Evolutionary conservation across 2,113 vertebrate species (phyloP).

Genomic region (Calidris pugnax): DNA sequence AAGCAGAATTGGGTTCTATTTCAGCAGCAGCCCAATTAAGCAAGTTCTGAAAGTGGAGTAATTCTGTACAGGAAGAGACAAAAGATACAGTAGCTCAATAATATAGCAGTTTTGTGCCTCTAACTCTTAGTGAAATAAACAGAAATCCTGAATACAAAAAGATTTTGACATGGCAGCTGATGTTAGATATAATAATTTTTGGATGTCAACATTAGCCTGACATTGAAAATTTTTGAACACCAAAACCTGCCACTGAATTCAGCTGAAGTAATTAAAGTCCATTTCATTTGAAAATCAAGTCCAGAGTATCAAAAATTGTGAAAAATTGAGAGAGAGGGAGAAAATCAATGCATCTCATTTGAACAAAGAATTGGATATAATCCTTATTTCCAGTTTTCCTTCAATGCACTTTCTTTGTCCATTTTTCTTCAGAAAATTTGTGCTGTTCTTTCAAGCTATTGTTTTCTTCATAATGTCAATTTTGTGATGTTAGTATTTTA

Average conservation of each 20-base stretch:
- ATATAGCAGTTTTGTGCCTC: not conserved
- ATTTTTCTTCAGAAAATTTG: not conserved
- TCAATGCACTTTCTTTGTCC: not conserved
- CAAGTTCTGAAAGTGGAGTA: not conserved
- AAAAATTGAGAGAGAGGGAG: not conserved
- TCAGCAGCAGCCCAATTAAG: not conserved
- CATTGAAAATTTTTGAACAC: not conserved
- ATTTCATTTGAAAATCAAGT: not conserved
- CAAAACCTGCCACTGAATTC: not conserved
- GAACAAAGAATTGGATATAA: not conserved
- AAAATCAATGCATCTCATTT: not conserved
- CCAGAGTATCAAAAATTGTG: not conserved
- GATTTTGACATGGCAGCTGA: not conserved
- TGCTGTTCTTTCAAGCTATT: not conserved
- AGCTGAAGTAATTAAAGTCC: not conserved
- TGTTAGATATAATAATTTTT: not conserved
- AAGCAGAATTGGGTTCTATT: not conserved
- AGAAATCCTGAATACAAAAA: not conserved
- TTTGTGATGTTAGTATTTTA: not conserved
- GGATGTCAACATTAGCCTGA: not conserved
- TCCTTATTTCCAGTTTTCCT: not conserved
- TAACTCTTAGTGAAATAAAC: not conserved
- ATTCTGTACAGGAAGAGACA: not conserved
- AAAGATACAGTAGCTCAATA: not conserved
- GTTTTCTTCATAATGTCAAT: not conserved